phyloP scores from a whole-genome alignment of 2,113 vertebrate species.

The Protobothrops mucrosquamatus region DNA sequence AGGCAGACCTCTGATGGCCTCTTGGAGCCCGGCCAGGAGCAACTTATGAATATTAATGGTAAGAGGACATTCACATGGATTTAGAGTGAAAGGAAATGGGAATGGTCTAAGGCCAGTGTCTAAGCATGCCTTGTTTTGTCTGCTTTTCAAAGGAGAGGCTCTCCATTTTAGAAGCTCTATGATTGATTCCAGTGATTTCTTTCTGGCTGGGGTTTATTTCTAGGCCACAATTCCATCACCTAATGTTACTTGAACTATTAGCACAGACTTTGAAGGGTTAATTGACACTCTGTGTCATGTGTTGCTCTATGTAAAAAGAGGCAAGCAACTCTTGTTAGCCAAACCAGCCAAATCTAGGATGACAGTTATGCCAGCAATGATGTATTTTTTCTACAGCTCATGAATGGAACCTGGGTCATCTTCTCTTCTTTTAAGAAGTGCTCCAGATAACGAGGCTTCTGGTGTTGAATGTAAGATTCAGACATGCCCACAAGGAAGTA shows the following conservation, averaged over 20 bases:
- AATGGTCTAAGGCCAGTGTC: background rate
- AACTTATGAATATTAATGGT: constrained; percentile 59
- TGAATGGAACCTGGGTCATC: background rate
- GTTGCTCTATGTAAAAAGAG: constrained; percentile 3
- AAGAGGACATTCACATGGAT: constrained; percentile 31
- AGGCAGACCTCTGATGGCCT: constrained; percentile 58
- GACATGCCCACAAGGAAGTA: background rate
- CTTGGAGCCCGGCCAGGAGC: constrained; percentile 53
- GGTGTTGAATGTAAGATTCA: background rate
- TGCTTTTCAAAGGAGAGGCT: background rate
- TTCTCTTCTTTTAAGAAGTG: background rate
- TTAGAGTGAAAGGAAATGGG: constrained; percentile 25
- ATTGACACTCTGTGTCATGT: background rate
- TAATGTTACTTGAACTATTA: background rate
- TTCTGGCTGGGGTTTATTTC: background rate
- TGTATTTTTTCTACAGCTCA: background rate
- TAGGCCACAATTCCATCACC: background rate
- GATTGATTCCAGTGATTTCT: background rate
- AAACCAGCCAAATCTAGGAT: background rate
- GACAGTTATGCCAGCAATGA: background rate
- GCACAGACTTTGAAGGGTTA: constrained; percentile 10
- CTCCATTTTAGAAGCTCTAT: background rate
- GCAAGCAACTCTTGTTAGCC: background rate
- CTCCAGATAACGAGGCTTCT: background rate
- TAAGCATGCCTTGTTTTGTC: background rate